Conservation (phyloP, 2,888 invertebrate genomes). For the Dugesia japonica region DNA sequence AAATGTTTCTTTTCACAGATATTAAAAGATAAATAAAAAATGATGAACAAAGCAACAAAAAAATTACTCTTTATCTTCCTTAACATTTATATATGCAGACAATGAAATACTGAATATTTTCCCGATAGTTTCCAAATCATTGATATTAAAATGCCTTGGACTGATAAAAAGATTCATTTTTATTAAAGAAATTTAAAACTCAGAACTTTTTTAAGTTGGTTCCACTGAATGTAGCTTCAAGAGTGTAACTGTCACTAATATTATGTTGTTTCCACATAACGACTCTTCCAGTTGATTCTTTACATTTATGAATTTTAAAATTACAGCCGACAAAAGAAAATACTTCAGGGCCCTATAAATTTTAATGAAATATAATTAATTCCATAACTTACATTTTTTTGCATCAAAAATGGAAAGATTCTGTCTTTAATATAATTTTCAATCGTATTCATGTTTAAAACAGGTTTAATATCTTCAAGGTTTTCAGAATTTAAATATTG, state of each 20-base stretch:
- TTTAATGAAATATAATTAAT: neutral
- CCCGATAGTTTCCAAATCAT: neutral
- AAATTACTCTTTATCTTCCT: neutral
- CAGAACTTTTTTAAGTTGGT: constrained; percentile 42
- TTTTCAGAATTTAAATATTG: constrained; percentile 37
- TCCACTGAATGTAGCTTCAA: constrained; percentile 47
- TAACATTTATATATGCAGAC: neutral
- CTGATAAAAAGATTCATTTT: neutral
- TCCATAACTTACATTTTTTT: constrained; percentile 34
- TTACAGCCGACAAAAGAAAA: constrained; percentile 43
- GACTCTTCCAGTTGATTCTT: constrained; percentile 46
- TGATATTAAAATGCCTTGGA: neutral
- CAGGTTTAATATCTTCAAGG: constrained; percentile 31
- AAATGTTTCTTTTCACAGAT: too few relatives aligned
- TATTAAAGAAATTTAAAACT: neutral
- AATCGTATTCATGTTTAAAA: constrained; percentile 35
- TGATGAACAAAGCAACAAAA: neutral
- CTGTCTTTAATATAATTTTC: constrained; percentile 42
- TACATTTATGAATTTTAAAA: constrained; percentile 44
- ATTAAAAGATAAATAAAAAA: neutral
- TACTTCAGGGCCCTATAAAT: constrained; percentile 31
- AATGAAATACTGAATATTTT: neutral
- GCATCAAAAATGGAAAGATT: constrained; percentile 46
- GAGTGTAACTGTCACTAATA: constrained; percentile 45
- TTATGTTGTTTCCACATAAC: constrained; percentile 47